Evolutionary conservation across 2,113 vertebrate species (phyloP).

Genomic region (Leucopsar rothschildi): DNA sequence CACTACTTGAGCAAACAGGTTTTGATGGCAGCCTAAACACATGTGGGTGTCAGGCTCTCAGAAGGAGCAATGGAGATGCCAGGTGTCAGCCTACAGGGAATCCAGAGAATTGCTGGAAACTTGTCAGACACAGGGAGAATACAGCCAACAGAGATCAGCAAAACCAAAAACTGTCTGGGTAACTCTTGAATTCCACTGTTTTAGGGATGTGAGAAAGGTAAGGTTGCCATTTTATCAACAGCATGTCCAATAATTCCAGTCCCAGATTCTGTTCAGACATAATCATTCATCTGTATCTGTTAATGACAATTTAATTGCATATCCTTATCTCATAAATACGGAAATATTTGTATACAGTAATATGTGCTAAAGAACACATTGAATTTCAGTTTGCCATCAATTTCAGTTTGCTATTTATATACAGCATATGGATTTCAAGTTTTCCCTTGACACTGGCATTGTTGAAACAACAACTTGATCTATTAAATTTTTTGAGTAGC

Average conservation of each 20-base stretch:
- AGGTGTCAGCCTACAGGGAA: not conserved
- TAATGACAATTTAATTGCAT: conserved; percentile 54
- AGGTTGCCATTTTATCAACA: not conserved
- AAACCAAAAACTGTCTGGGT: not conserved
- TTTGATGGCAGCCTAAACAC: not conserved
- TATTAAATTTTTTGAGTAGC: conserved; percentile 69
- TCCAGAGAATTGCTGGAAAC: not conserved
- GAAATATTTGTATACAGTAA: conserved; percentile 29
- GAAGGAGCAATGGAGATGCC: not conserved
- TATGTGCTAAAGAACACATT: conserved; percentile 45
- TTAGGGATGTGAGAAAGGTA: not conserved
- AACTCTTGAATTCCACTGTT: not conserved
- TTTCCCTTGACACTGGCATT: conserved; percentile 46
- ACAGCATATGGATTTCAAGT: conserved; percentile 37
- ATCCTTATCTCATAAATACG: conserved; percentile 10
- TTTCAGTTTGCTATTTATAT: conserved; percentile 61
- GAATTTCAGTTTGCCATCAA: conserved; percentile 53
- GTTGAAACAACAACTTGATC: conserved; percentile 62
- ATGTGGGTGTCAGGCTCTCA: not conserved
- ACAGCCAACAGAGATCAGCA: not conserved
- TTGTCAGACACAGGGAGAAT: not conserved
- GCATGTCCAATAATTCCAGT: not conserved
- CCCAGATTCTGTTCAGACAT: not conserved
- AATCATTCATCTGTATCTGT: not conserved
- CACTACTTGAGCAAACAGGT: not conserved